Evolutionary conservation across 2,888 invertebrate species (phyloP), one percentile per base, ranked within the genome.

Genomic region (Cinara cedri): DNA sequence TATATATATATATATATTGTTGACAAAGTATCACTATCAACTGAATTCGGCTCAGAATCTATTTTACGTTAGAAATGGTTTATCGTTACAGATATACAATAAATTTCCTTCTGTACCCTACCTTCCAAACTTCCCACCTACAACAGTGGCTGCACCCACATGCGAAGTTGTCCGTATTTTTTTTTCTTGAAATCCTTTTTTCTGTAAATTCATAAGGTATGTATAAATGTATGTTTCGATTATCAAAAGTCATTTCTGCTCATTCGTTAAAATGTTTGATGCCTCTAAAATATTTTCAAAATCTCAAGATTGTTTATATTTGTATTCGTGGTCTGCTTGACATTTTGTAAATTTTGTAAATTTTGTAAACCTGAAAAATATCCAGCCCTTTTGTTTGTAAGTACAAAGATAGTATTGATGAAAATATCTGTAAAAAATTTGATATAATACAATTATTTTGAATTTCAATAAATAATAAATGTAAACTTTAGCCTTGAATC

Each of bases 181-280:
- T n/a, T n/a, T n/a, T n/a, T n/a, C 42, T n/a, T 63, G 62, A 62
- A 62, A 62, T 62, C 10, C 62, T 62, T 16, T 34, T 26, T 62
- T 62, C 62, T 34, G 26, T 26, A 62, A 62, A 62, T 34, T 16
- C 62, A 34, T 11, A 34, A 62, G 62, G 62, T 62, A 62, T 42
- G 42, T 42, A n/a, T 62, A 62, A 62, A 62, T n/a, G 34, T n/a
- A 42, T n/a, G n/a, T 60, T 13, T 60, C 60, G 6, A 60, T 62
- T 34, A 62, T 62, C n/a, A 55, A 55, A 21, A 55, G 55, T 55
- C 21, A 19, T 55, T 3, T 55, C 24, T 57, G 57, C 57, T 19
- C 44, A 63, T 63, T 63, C 44, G 19, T 11, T 63, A 19, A 63
- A 63, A 63, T 63, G 63, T 63, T 63, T 63, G 44, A 63, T 63